Evolutionary conservation across 2,888 invertebrate species (phyloP), one percentile per base, ranked within the genome.

Genomic region (Teleiodes luculella): DNA sequence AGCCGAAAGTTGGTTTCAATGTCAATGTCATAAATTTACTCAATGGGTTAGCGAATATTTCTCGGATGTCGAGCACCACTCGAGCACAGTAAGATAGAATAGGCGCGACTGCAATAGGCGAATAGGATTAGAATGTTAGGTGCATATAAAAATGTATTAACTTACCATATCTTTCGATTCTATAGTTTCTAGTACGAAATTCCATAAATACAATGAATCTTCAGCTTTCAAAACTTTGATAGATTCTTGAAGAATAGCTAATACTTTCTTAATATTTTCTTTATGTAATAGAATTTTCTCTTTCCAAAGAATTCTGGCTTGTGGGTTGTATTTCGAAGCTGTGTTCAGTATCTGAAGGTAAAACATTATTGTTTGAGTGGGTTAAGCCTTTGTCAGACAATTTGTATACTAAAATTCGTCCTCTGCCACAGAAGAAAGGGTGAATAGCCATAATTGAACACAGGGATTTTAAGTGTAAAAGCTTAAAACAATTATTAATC

Each of bases 131-230:
- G n/a, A n/a, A n/a, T n/a, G n/a, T n/a, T n/a, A n/a, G n/a, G n/a
- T n/a, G 24, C 24, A 24, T 24, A 24, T 24, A 3, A n/a, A 49
- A 52, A 31, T 13, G 1, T 1, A 11, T 11, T 16, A 14, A 77
- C 84, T 79, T 72, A 89, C 89, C 57, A 74, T 72, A 55, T 66
- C 66, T 66, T 68, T 74, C 16, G 78, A 74, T 52, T 74, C 64
- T 30, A 83, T 72, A 68, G 77, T 77, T 61, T 87, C 84, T 54
- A 88, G 59, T 47, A 81, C 66, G 36, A 76, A 57, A 65, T 83
- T 83, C 74, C 86, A 88, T 11, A 89, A 66, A 48, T 66, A 57
- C n/a, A 83, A 57, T 11, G 78, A 65, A 57, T 85, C 85, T 54
- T 78, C 67, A 24, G 73, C 51, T 49, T 76, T 80, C 56, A 87